Percentiles rank a stretch among this genome's conserved stretches.
Conservation (phyloP, 2,888 invertebrate genomes). For the Cryptus viduatorius region DNA sequence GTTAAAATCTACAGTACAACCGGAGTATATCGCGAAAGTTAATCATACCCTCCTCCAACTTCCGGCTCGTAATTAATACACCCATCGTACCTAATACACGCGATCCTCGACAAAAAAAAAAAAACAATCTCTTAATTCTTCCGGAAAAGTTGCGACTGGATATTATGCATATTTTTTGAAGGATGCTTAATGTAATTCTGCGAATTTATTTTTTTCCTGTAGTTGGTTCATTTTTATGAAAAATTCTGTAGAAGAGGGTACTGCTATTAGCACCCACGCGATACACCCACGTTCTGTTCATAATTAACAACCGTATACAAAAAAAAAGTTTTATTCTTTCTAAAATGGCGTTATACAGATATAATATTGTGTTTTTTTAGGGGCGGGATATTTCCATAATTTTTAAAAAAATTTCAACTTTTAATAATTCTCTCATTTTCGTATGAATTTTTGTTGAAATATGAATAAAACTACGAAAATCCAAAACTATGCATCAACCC, state of each 20-base stretch:
- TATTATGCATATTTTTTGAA: background rate
- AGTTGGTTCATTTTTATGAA: background rate
- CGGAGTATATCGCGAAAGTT: slow-evolving; percentile 23
- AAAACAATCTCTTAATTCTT: slow-evolving; percentile 14
- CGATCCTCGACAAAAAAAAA: background rate
- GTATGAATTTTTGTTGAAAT: too few relatives aligned
- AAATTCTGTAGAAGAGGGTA: too few relatives aligned
- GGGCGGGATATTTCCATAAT: too few relatives aligned
- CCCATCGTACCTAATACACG: background rate
- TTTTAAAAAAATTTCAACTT: too few relatives aligned
- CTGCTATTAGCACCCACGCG: too few relatives aligned
- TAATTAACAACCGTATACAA: too few relatives aligned
- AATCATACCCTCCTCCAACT: slow-evolving; percentile 33
- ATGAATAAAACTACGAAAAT: background rate
- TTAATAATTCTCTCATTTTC: too few relatives aligned
- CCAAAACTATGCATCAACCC: background rate
- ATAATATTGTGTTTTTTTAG: too few relatives aligned
- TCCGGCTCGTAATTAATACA: slow-evolving; percentile 41
- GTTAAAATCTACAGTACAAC: slow-evolving; percentile 13
- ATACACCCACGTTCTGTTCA: too few relatives aligned
- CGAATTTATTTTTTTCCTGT: background rate
- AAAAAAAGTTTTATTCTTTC: too few relatives aligned
- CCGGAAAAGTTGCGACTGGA: background rate
- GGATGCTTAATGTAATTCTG: background rate
- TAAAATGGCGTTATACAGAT: too few relatives aligned